Base-by-base conservation (phyloP, 1,140 invertebrate genomes). In the Planococcus citri region DNA sequence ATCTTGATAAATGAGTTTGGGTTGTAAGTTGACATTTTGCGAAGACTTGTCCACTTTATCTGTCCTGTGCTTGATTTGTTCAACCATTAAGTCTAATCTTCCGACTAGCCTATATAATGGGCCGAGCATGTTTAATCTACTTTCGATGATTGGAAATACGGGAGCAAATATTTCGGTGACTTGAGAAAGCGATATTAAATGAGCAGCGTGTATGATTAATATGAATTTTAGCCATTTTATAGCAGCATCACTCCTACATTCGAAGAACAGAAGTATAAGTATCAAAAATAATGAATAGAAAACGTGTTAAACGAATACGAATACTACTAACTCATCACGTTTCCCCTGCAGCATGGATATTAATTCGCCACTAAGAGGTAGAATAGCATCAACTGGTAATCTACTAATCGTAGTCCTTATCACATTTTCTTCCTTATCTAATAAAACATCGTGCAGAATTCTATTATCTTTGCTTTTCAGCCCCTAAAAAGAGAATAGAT, bases 401-500 rank as follows among this genome's bases (percentile, higher is more conserved):
- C 82, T 83, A 29, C 80, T 78, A 38, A 88, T 76, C 0, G 87
- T 88, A 72, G 83, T 81, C 69, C 78, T 79, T 68, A 88, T 83
- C 27, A 84, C 76, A 21, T 79, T 79, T 74, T 82, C 80, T 71
- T 87, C 83, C 41, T 78, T 80, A 58, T 77, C 81, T 27, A 76
- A 76, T 17, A 88, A 75, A 1, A 87, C 85, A 14, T 77, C 82
- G 20, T 78, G 76, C 2, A 88, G 73, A 70, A 88, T 82, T 27
- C 76, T 79, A 73, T 82, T 83, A 75, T 92, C 88, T 75, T 88
- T 87, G 73, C 88, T 91, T 72, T 88, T 88, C 38, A 92, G 78
- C 0, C 86, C 88, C 80, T 92, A 86, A 17, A 74, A 72, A 69
- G 67, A 51, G 57, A 71, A 71, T 29, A 20, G 61, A 70, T 17